A percentile compares a stretch with the other conserved stretches of the same genome.
phyloP scores from a whole-genome alignment of 1,140 invertebrate species.

The Mylabris phalerata region DNA sequence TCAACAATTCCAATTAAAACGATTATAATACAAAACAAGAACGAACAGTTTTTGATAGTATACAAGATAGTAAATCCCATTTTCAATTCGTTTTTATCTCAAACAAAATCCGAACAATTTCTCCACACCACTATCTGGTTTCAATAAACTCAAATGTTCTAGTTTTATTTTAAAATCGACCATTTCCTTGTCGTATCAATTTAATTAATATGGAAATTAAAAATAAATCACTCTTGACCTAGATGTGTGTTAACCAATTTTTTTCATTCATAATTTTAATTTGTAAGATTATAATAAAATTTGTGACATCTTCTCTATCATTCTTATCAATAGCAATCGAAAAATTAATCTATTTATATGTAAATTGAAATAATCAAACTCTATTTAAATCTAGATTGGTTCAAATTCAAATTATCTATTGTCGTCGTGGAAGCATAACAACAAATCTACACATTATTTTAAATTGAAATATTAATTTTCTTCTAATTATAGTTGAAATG shows the following conservation, averaged over 20 bases:
- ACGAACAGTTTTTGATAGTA: neutral
- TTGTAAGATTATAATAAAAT: neutral
- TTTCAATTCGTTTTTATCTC: no score
- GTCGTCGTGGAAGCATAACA: no score
- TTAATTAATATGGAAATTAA: no score
- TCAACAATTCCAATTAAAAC: neutral
- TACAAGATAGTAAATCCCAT: neutral
- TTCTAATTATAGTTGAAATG: no score
- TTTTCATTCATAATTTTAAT: slow-evolving; percentile 1
- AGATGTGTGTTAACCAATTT: neutral
- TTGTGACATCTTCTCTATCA: slow-evolving; percentile 2
- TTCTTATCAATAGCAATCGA: slow-evolving; percentile 7
- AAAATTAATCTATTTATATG: slow-evolving; percentile 9
- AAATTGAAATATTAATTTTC: no score
- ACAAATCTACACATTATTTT: no score
- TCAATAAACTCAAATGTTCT: no score
- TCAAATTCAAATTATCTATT: neutral
- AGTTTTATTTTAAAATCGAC: no score
- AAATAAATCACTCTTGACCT: no score
- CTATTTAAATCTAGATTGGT: slow-evolving; percentile 1
- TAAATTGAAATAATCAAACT: slow-evolving; percentile 5
- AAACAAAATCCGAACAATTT: no score
- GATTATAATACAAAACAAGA: neutral
- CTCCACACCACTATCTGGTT: no score
- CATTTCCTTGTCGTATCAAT: no score